These are phyloP conservation scores for Argya squamiceps DNA, from an alignment of 2,797 vertebrate species.

Conservation along the genomic window DNA sequence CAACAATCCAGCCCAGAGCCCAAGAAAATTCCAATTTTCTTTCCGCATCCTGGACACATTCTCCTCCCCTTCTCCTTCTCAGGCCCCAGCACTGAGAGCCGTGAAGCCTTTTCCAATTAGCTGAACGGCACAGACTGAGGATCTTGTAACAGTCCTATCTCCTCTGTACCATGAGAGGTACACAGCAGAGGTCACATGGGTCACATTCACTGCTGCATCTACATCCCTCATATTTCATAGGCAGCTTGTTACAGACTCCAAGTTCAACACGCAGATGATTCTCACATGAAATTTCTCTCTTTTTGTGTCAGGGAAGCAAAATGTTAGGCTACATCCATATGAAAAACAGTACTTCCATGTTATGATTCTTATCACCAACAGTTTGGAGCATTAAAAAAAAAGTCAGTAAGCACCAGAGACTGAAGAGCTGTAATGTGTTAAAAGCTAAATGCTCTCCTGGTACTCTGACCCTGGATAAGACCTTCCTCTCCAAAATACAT, in stretches of 20 bases:
- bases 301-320: neutral
- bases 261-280: neutral
- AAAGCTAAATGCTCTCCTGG: neutral
- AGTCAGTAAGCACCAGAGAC: neutral
- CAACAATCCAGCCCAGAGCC: neutral
- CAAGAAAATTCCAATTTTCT: neutral
- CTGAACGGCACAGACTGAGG: neutral
- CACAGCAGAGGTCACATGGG: rapidly evolving
- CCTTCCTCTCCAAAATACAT: neutral
- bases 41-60: neutral
- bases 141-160: neutral
- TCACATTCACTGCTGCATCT: neutral
- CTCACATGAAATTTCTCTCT: neutral
- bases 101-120: neutral
- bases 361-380: neutral
- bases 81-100: neutral
- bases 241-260: neutral
- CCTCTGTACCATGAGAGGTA: neutral
- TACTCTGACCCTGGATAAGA: neutral
- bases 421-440: neutral
- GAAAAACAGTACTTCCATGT: neutral
- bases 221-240: neutral
- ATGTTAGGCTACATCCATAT: neutral
- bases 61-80: neutral
- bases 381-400: neutral